Evolutionary conservation across 2,888 invertebrate genomes (phyloP).

Genomic region (Microplitis manilae): DNA sequence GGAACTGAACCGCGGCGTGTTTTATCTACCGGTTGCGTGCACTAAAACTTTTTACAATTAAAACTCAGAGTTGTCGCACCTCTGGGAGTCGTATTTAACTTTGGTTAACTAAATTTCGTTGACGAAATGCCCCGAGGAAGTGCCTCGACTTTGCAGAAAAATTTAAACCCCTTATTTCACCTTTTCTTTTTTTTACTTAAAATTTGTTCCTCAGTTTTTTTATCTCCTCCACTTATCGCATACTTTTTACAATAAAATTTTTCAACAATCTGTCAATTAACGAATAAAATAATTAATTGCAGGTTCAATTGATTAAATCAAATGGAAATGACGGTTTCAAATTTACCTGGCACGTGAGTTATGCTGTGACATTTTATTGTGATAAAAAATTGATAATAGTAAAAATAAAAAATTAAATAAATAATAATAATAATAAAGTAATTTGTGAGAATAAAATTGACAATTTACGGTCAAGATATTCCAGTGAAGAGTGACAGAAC

Average conservation of each 20-base stretch:
- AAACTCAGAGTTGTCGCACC: conserved; percentile 65
- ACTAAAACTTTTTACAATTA: conserved; percentile 68
- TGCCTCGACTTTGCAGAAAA: conserved; percentile 56
- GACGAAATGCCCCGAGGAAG: conserved; percentile 67
- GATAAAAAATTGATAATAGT: not conserved
- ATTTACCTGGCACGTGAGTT: conserved; percentile 49
- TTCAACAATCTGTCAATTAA: not conserved
- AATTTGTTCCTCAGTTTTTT: too few species aligned
- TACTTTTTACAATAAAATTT: too few species aligned
- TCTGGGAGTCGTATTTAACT: conserved; percentile 70
- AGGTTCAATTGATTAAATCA: conserved; percentile 29
- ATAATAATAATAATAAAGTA: conserved; percentile 5
- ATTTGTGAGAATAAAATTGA: not conserved
- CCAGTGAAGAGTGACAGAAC: not conserved
- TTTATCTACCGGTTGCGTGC: conserved; percentile 6
- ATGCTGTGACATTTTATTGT: conserved; percentile 17
- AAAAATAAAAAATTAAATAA: too few species aligned
- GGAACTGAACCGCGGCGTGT: not conserved
- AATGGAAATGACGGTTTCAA: conserved; percentile 31
- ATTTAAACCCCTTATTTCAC: conserved; percentile 47
- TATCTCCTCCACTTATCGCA: too few species aligned
- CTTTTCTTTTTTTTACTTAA: conserved; percentile 48
- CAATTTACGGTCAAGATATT: not conserved
- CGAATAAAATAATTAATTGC: conserved; percentile 32
- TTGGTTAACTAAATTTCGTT: conserved; percentile 70